Base-by-base conservation (phyloP, 2,797 vertebrate genomes). In the Myiotriccus ornatus region DNA sequence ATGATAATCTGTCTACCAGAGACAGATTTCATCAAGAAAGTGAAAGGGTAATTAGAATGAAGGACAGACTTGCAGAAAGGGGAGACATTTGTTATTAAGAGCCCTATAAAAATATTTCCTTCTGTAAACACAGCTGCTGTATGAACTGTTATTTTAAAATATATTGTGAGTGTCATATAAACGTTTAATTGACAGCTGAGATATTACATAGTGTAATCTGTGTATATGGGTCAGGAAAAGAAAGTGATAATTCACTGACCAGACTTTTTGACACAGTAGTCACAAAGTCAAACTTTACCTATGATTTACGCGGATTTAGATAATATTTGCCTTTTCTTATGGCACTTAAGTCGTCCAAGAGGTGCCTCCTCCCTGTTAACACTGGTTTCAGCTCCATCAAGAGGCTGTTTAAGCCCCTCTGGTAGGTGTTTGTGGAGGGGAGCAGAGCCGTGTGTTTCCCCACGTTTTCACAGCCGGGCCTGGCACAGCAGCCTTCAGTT, bases 121-220 rank as follows among this genome's bases (percentile, higher is more conserved):
- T 98, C 90, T 95, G 95, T 97, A 98, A 98, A 98, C 97, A 98
- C 98, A 98, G 98, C 98, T 98, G 98, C 95, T 23, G 63, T 19
- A 93, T 91, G 95, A 92, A 90, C 95, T 94, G 96, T 93, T 96
- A 74, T 95, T 97, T 95, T 90, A 78, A 89, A 94, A 93, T 95
- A 93, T 53, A 91, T 81, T 63, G 47, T 80, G 81, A 78, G 94
- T 83, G 94, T 97, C 97, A 96, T 75, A 96, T 94, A 93, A 96
- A 91, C 3, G 95, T 97, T 87, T 92, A 82, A 95, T 80, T 95
- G 94, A 93, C 80, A 90, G 76, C 69, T 90, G 87, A 93, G 77
- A 55, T 77, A 89, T 24, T 78, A 56, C 92, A 93, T 73, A 85
- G 77, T 64, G 77, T 67, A 49, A 87, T 95, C 65, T 84, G 27